Base-by-base conservation (phyloP, 1,140 invertebrate species). In the Drosophila neocordata region DNA sequence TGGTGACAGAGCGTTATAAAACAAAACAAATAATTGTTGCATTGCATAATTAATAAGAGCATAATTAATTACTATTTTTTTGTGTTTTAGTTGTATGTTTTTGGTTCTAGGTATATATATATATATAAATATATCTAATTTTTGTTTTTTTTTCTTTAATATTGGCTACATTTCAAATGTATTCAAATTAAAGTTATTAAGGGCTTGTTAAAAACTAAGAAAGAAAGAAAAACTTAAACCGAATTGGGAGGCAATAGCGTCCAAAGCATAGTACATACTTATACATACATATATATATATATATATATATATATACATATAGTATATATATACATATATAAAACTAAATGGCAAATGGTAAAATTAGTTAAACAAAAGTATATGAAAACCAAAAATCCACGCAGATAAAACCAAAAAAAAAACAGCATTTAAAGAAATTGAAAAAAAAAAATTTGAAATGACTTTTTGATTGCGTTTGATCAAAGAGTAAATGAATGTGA, bases 381-480 rank as follows among this genome's bases (percentile, higher is more conserved):
- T 7, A 41, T 20, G 18, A 48, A 38, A 59, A 7, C 2, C 20
- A 55, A 9, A 48, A 38, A 59, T 4, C 2, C 20, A 55, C n/a
- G 60, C 31, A 65, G 76, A 69, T 48, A 75, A 78, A 48, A 48
- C 41, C 41, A 85, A 71, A 82, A 85, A 71, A 82, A 82, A 77
- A 82, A 82, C 71, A 85, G 82, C 82, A 85, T 85, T 85, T 78
- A 85, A 85, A 87, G 73, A 44, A 41, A 22, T 27, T 44, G 51
- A 59, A 73, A 55, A 22, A 72, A 58, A 22, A 69, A 69, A 44
- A 35, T 24, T 37, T 57, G 51, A 68, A 38, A 63, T 69, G 68
- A 83, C 79, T 79, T 83, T 77, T 87, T 87, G 83, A 81, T 87
- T 87, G 83, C 75, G 83, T 87, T 87, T 87, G 83, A 87, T 87